These are phyloP conservation scores for Panurus biarmicus DNA, from an alignment of 2,113 vertebrate species.

Conservation along the genomic window DNA sequence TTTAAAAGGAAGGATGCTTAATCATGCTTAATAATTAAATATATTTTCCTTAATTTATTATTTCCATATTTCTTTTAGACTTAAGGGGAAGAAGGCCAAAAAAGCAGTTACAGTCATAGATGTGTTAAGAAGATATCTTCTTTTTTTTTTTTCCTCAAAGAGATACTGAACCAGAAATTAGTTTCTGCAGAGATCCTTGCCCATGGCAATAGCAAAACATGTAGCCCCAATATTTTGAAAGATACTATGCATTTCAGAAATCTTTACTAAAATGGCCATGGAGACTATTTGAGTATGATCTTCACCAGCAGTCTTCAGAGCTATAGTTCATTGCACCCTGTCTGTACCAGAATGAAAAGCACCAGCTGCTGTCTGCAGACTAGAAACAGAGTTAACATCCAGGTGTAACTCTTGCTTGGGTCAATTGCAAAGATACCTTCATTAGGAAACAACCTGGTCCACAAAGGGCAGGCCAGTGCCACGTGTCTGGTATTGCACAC, in stretches of 20 bases:
- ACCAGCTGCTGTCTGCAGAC: background rate
- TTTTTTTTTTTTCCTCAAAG: background rate
- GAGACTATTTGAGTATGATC: background rate
- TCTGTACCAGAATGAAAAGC: background rate
- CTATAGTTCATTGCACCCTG: background rate
- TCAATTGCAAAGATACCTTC: background rate
- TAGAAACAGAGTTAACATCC: background rate
- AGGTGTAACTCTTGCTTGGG: background rate
- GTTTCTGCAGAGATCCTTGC: background rate
- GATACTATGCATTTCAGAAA: background rate
- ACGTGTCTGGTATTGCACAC: background rate
- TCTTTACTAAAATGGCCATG: background rate
- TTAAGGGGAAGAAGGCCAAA: background rate
- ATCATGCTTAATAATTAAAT: background rate
- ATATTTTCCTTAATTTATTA: background rate
- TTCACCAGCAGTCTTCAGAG: background rate
- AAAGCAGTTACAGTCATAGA: background rate
- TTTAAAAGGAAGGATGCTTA: background rate
- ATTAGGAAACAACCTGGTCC: background rate
- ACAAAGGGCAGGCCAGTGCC: background rate
- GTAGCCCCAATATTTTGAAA: background rate
- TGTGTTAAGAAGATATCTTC: background rate
- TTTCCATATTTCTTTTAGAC: background rate
- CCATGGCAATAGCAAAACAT: background rate
- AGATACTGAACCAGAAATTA: background rate